phyloP scores from a whole-genome alignment of 2,113 vertebrate species.

The Pagrus major region DNA sequence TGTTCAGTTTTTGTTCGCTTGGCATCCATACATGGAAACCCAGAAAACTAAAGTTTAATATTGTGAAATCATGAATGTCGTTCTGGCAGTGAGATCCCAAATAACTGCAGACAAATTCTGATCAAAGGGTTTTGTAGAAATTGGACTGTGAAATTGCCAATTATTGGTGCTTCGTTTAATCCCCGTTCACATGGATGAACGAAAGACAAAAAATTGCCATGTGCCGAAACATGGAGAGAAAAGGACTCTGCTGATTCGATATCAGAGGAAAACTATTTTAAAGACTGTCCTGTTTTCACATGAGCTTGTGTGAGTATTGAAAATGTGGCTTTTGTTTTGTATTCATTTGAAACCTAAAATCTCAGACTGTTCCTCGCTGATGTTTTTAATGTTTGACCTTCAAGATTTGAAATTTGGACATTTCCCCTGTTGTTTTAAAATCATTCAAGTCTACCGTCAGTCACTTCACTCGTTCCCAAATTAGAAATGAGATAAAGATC shows the following conservation, averaged over 20 bases:
- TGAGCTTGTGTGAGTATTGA: background rate
- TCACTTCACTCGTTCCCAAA: background rate
- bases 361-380: background rate
- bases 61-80: constrained; percentile 21
- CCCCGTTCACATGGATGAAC: constrained; percentile 4
- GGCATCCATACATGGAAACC: background rate
- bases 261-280: constrained; percentile 35
- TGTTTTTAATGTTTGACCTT: background rate
- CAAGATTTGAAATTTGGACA: background rate
- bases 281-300: constrained; percentile 36
- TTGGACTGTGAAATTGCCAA: background rate
- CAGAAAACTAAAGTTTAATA: background rate
- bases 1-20: background rate
- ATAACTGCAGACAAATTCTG: constrained; percentile 14
- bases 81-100: constrained; percentile 1
- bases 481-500: background rate
- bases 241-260: constrained; percentile 47
- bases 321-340: background rate
- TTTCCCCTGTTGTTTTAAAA: background rate
- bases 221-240: constrained; percentile 29
- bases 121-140: constrained; percentile 17
- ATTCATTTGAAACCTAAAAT: constrained; percentile 9
- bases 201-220: background rate
- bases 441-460: background rate
- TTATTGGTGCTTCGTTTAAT: constrained; percentile 18